These are phyloP conservation scores for Brenthis hecate DNA, from an alignment of 2,888 invertebrate genomes.

Conservation along the genomic window DNA sequence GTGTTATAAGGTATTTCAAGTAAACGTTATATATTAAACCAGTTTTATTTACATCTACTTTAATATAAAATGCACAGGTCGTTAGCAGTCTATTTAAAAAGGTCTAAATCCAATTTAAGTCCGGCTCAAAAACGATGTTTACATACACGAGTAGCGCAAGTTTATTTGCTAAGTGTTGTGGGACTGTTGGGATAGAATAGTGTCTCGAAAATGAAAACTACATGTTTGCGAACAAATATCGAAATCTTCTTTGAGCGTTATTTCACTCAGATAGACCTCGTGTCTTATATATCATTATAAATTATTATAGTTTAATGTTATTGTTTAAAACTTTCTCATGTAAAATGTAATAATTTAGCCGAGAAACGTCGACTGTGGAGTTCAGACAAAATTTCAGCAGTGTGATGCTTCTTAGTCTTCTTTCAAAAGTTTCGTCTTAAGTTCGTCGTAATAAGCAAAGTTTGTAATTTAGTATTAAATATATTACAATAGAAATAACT, in stretches of 20 bases:
- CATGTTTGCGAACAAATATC: constrained; percentile 1
- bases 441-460: neutral
- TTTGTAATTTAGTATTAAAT: neutral
- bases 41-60: constrained; percentile 27
- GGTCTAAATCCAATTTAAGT: constrained; percentile 35
- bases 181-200: constrained; percentile 24
- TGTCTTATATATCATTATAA: constrained; percentile 12
- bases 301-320: constrained; percentile 5
- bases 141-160: constrained; percentile 22
- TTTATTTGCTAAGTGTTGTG: constrained; percentile 32
- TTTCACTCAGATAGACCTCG: neutral
- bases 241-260: neutral
- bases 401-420: constrained; percentile 5
- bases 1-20: constrained; percentile 34
- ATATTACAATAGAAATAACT: neutral
- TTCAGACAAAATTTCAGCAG: neutral
- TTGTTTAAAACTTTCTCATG: constrained; percentile 1
- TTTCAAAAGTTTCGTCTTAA: constrained; percentile 3
- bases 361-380: neutral
- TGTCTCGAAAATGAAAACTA: constrained; percentile 23
- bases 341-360: constrained; percentile 7
- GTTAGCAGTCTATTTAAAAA: constrained; percentile 38
- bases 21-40: constrained; percentile 8
- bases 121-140: constrained; percentile 31
- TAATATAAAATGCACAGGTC: constrained; percentile 27